These are phyloP conservation scores for Deroplatys truncata DNA, from an alignment of 2,888 invertebrate species.

Conservation along the genomic window DNA sequence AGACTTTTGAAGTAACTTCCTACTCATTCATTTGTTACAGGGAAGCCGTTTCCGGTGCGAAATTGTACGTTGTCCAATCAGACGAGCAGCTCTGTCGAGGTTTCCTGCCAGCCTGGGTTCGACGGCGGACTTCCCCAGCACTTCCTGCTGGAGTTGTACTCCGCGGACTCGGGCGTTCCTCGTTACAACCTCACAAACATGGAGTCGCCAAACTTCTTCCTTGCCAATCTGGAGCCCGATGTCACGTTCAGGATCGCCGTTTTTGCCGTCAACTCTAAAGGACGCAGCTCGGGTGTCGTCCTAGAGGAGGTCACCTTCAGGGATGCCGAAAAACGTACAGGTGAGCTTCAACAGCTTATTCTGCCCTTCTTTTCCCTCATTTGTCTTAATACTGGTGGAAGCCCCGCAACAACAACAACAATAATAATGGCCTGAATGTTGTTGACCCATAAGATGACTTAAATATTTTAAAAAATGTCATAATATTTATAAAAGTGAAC, in stretches of 20 bases:
- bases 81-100: constrained; percentile 76
- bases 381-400: too few relatives aligned
- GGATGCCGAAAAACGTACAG: constrained; percentile 75
- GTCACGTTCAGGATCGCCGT: constrained; percentile 73
- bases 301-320: constrained; percentile 74
- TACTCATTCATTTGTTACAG: constrained; percentile 45
- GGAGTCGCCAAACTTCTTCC: constrained; percentile 69
- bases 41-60: constrained; percentile 77
- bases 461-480: too few relatives aligned
- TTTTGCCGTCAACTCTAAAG: constrained; percentile 77
- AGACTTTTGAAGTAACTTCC: too few relatives aligned
- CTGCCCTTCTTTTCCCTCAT: too few relatives aligned
- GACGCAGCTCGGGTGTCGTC: constrained; percentile 66
- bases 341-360: constrained; percentile 42
- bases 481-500: too few relatives aligned
- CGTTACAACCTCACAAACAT: constrained; percentile 60
- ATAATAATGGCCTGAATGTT: too few relatives aligned
- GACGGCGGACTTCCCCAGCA: constrained; percentile 86
- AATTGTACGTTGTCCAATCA: constrained; percentile 84
- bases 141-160: constrained; percentile 76
- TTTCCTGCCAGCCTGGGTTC: constrained; percentile 78
- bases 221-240: constrained; percentile 74
- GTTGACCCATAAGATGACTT: too few relatives aligned
- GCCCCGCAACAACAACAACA: too few relatives aligned
- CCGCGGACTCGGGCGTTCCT: constrained; percentile 36